Evolutionary conservation across 2,888 invertebrate genomes (phyloP).

Genomic region (Lydus trimaculatus): DNA sequence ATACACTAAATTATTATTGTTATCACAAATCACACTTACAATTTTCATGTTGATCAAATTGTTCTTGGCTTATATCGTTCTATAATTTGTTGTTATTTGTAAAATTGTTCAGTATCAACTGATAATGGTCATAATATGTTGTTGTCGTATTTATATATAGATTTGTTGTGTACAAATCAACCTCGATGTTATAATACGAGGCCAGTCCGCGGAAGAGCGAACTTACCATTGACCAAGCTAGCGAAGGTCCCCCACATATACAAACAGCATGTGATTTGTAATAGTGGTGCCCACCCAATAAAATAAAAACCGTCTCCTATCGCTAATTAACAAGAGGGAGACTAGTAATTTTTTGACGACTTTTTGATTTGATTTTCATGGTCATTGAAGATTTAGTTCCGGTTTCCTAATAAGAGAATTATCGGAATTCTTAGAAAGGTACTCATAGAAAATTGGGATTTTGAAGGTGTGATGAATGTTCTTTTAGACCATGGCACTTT

Average conservation of each 20-base stretch:
- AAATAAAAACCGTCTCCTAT: not conserved
- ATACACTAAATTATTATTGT: not conserved
- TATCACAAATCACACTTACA: constrained; percentile 36
- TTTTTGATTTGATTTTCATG: not conserved
- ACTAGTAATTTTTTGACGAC: not conserved
- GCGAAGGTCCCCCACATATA: constrained; percentile 52
- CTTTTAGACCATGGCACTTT: no score
- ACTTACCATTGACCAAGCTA: constrained; percentile 53
- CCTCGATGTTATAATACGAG: constrained; percentile 53
- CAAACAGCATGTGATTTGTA: not conserved
- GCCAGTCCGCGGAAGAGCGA: constrained; percentile 56
- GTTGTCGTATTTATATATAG: constrained; percentile 48
- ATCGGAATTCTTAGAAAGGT: no score
- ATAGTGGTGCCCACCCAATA: constrained; percentile 40
- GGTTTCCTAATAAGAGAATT: no score
- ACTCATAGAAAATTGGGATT: no score
- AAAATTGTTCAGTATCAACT: constrained; percentile 24
- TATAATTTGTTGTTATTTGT: constrained; percentile 15
- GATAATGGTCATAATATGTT: constrained; percentile 41
- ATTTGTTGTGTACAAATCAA: constrained; percentile 45
- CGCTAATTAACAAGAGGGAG: not conserved
- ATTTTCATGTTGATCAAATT: constrained; percentile 37
- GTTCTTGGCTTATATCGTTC: constrained; percentile 19
- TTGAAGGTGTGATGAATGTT: no score
- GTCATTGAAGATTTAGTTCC: not conserved